Conservation (phyloP, 2,113 vertebrate species). For the Bungarus multicinctus region DNA sequence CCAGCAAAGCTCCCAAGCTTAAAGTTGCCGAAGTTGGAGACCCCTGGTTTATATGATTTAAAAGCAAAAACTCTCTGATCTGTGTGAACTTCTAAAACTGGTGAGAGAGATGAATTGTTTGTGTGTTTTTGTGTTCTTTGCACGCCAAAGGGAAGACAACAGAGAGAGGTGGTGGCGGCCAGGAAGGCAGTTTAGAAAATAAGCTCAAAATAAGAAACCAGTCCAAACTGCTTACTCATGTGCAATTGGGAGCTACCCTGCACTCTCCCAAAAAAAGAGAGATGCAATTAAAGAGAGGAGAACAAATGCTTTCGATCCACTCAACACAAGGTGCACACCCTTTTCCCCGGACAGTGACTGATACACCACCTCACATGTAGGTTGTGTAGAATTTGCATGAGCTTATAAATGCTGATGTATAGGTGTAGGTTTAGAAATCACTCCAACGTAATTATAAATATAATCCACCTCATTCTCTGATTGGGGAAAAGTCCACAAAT, state of each 20-base stretch:
- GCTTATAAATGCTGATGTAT: background rate
- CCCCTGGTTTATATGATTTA: background rate
- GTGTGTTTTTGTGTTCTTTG: background rate
- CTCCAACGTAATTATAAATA: background rate
- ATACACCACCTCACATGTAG: background rate
- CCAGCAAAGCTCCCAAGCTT: too few species aligned
- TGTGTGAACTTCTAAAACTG: background rate
- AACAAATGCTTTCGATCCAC: background rate
- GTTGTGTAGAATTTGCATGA: background rate
- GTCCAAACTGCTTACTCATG: background rate
- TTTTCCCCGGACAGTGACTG: background rate
- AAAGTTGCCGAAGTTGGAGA: too few species aligned
- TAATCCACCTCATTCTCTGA: background rate
- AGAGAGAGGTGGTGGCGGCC: background rate
- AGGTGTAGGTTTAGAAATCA: background rate
- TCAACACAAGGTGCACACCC: background rate
- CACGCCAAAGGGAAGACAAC: background rate
- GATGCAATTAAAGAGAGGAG: background rate
- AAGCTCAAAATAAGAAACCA: conserved; percentile 8
- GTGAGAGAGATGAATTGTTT: background rate
- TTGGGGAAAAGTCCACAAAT: background rate
- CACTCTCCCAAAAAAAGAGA: background rate
- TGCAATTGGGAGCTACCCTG: background rate
- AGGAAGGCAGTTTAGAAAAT: background rate
- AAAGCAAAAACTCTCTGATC: background rate